These are phyloP conservation scores for Artemia sinica DNA, from an alignment of 2,888 invertebrate genomes.

Conservation along the genomic window DNA sequence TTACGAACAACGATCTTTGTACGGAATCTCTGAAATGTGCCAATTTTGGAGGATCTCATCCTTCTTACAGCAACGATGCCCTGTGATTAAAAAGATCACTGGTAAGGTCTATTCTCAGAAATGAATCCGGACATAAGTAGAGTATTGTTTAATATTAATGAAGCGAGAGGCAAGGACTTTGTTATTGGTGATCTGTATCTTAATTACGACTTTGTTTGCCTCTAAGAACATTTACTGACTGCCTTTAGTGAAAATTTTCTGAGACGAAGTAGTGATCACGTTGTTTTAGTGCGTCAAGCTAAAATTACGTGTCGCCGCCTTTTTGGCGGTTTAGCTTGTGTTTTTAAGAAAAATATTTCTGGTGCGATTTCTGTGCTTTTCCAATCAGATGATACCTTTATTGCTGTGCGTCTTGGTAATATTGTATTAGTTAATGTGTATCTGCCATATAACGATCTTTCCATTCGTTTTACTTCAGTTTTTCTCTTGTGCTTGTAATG, in stretches of 20 bases:
- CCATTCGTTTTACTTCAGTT: too few species aligned
- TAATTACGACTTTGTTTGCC: slow-evolving; percentile 1
- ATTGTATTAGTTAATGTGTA: too few species aligned
- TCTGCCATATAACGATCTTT: too few species aligned
- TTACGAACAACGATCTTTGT: background rate
- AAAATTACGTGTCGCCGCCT: background rate
- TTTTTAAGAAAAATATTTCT: background rate
- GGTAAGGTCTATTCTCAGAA: too few species aligned
- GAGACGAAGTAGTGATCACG: background rate
- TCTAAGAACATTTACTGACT: background rate
- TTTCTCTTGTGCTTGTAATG: too few species aligned
- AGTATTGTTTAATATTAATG: too few species aligned
- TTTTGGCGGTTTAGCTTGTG: slow-evolving; percentile 5
- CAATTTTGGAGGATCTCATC: background rate
- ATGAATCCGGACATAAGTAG: too few species aligned
- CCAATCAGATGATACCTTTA: too few species aligned
- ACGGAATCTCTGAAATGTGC: slow-evolving; percentile 11
- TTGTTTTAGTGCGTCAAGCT: background rate
- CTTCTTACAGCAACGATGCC: too few species aligned
- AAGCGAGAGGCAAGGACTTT: background rate
- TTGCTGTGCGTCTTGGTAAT: too few species aligned
- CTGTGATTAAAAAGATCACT: too few species aligned
- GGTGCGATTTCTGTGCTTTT: too few species aligned
- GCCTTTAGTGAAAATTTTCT: background rate
- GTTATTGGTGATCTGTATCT: background rate